Base-by-base conservation (phyloP, 2,888 invertebrate genomes). In the Tetramorium bicarinatum region DNA sequence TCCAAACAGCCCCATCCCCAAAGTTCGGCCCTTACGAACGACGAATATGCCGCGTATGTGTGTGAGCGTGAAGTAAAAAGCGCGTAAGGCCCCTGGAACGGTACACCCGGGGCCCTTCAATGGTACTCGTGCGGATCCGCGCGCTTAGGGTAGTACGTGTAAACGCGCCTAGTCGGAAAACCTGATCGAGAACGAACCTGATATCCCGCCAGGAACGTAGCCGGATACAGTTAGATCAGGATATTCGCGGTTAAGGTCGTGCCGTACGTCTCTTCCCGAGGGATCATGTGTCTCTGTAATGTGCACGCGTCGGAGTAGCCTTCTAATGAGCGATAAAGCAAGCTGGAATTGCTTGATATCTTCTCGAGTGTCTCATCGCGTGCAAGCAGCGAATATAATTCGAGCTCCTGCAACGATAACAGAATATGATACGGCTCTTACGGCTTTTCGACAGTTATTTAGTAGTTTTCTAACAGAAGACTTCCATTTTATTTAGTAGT, bases 161-260 rank as follows among this genome's bases (percentile, higher is more conserved):
- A 66, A 84, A 54, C 62, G 62, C 66, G 82, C 71, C 83, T 89
- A 81, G 79, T 61, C 79, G 83, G 87, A 76, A 86, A 87, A 88
- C 89, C 87, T 87, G 92, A 88, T 91, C 83, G 80, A 85, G 86
- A 89, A 88, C 88, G 88, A 91, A 91, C 90, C 90, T 88, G 91
- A 92, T 90, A 88, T 88, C 79, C 83, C 29, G 38, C 49, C 67
- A 72, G 49, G 69, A 85, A 75, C 71, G 61, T 69, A 83, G 47
- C 81, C 71, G 79, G 67, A 72, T 88, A 89, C 85, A 85, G 87
- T 89, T 90, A 87, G 83, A 85, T 41, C 52, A 21, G 69, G 54
- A 67, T 74, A 81, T 82, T 83, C 81, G 83, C 83, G 67, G 81
- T 86, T 80, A 49, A 52, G 61, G 59, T 79, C 71, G 76, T 62